Percentiles rank a stretch among this genome's conserved stretches.
phyloP scores from a whole-genome alignment of 2,113 vertebrate genomes.

The Eclectus roratus region DNA sequence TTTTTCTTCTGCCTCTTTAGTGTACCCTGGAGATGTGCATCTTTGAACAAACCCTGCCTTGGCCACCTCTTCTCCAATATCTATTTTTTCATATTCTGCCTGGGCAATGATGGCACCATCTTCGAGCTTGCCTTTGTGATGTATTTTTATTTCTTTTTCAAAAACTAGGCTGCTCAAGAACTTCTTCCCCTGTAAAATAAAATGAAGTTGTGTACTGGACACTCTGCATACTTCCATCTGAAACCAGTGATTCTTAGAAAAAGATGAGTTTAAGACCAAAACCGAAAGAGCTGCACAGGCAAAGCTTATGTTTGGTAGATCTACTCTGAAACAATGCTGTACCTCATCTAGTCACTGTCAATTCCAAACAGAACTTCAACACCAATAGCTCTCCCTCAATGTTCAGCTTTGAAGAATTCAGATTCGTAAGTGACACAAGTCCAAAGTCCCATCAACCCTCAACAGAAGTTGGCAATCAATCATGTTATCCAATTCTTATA shows the following conservation, averaged over 20 bases:
- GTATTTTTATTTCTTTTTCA: conserved; percentile 78
- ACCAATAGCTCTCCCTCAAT: background rate
- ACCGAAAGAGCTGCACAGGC: background rate
- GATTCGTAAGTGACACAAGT: background rate
- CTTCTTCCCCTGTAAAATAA: conserved; percentile 72
- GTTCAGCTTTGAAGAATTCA: background rate
- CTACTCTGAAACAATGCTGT: background rate
- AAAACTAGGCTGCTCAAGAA: conserved; percentile 78
- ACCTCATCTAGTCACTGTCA: background rate
- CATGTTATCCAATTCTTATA: background rate
- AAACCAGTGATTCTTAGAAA: background rate
- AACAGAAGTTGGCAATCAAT: background rate
- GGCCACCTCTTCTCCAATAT: conserved; percentile 79
- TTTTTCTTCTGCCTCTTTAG: background rate
- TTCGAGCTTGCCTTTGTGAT: conserved; percentile 64
- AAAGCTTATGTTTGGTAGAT: background rate
- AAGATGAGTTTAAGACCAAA: background rate
- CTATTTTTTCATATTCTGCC: conserved; percentile 69
- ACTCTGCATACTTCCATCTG: background rate
- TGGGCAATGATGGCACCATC: conserved; percentile 76
- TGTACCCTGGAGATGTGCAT: background rate
- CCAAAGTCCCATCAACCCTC: background rate
- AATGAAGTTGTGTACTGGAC: background rate
- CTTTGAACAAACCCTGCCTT: conserved; percentile 79
- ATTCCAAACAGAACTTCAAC: background rate